These are phyloP conservation scores for Tympanuchus pallidicinctus DNA, from an alignment of 2,113 vertebrate genomes.

Conservation along the genomic window DNA sequence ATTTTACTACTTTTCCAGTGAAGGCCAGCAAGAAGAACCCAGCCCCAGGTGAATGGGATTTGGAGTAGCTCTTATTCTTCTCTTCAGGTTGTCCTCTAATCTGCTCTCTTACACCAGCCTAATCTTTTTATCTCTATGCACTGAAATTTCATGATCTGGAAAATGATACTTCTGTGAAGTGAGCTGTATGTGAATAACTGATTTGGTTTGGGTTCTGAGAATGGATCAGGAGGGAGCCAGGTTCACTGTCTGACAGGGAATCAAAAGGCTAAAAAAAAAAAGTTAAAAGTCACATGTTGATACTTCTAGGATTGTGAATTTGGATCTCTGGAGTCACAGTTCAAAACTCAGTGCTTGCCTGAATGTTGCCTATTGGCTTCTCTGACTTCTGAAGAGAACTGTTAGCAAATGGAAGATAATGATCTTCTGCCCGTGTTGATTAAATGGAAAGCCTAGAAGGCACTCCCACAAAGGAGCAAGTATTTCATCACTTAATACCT, in stretches of 20 bases:
- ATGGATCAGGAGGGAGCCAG: constrained; percentile 25
- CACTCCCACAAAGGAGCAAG: background rate
- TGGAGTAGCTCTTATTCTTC: constrained; percentile 22
- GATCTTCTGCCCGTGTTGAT: background rate
- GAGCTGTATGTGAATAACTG: constrained; percentile 14
- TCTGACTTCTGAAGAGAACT: background rate
- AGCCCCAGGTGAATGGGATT: background rate
- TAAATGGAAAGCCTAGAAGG: constrained; percentile 15
- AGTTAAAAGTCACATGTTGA: background rate
- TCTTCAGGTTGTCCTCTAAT: constrained; percentile 16
- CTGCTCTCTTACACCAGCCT: constrained; percentile 29
- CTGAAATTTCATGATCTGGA: constrained; percentile 50
- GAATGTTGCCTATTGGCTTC: background rate
- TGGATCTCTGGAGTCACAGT: background rate
- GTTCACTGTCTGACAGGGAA: background rate
- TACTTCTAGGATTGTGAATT: background rate
- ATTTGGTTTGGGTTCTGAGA: background rate
- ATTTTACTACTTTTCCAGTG: background rate
- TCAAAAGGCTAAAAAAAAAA: background rate
- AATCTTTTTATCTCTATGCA: constrained; percentile 42
- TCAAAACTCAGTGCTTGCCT: background rate
- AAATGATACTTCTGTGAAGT: constrained; percentile 32
- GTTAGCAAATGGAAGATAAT: background rate
- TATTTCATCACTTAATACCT: constrained; percentile 2
- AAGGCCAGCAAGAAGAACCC: background rate